These are phyloP conservation scores for Diorhabda elongata DNA, from an alignment of 1,140 invertebrate genomes.

Conservation along the genomic window DNA sequence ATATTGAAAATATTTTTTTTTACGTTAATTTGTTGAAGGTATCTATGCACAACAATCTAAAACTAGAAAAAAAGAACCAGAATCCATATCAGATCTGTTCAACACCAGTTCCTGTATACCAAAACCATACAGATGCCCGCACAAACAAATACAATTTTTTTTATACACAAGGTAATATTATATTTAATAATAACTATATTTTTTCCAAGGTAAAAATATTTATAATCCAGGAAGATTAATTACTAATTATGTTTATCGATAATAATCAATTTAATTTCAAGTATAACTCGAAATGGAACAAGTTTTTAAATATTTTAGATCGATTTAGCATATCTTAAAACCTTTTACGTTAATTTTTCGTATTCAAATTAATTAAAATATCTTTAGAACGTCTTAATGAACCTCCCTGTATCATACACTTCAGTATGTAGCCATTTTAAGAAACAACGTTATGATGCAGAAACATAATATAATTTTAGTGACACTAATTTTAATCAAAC, in stretches of 20 bases:
- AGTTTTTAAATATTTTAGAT: too few relatives aligned
- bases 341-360: too few relatives aligned
- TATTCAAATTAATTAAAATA: too few relatives aligned
- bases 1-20: neutral
- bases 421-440: too few relatives aligned
- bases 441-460: neutral
- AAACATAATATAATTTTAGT: neutral
- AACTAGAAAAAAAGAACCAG: constrained; percentile 47
- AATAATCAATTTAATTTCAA: too few relatives aligned
- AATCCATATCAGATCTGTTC: constrained; percentile 64
- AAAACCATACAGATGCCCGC: constrained; percentile 73
- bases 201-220: too few relatives aligned
- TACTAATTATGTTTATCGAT: too few relatives aligned
- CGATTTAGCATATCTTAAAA: too few relatives aligned
- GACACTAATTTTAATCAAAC: neutral
- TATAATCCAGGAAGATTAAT: too few relatives aligned
- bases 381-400: too few relatives aligned
- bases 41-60: constrained; percentile 38
- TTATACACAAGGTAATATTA: constrained; percentile 69
- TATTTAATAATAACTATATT: neutral
- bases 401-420: too few relatives aligned
- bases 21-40: constrained; percentile 31
- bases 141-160: constrained; percentile 76
- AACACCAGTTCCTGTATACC: constrained; percentile 78
- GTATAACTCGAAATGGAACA: too few relatives aligned